Conservation (phyloP, 2,113 vertebrate species). For the Ascaphus truei region DNA sequence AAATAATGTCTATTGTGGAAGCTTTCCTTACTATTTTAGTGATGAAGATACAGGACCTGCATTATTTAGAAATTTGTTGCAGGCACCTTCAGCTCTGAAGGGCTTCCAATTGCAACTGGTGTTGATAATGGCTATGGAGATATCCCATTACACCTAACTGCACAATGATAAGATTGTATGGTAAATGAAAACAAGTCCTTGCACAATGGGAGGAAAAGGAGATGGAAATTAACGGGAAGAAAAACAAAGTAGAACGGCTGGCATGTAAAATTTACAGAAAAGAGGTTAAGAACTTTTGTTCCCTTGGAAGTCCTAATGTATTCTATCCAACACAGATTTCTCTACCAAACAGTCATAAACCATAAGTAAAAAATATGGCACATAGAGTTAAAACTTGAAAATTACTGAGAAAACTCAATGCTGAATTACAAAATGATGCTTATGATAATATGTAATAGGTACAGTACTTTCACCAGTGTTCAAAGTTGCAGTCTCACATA, state of each 20-base stretch:
- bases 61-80: no score
- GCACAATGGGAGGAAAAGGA: background rate
- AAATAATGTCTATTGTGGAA: background rate
- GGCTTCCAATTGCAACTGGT: background rate
- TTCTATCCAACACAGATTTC: no score
- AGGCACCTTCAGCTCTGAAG: background rate
- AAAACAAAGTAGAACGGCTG: background rate
- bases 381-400: no score
- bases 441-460: no score
- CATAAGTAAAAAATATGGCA: no score
- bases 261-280: background rate
- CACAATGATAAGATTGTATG: background rate
- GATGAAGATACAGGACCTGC: background rate
- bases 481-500: no score
- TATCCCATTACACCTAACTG: background rate
- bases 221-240: background rate
- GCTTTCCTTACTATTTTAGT: background rate
- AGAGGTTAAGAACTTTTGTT: background rate
- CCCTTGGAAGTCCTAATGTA: no score
- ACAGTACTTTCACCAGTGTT: no score
- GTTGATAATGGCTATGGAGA: background rate
- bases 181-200: background rate
- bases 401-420: no score
- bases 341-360: no score
- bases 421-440: no score